Evolutionary conservation across 2,797 vertebrate species (phyloP), one percentile per base, ranked within the genome.

Genomic region (Hypotaenidia philippensis): DNA sequence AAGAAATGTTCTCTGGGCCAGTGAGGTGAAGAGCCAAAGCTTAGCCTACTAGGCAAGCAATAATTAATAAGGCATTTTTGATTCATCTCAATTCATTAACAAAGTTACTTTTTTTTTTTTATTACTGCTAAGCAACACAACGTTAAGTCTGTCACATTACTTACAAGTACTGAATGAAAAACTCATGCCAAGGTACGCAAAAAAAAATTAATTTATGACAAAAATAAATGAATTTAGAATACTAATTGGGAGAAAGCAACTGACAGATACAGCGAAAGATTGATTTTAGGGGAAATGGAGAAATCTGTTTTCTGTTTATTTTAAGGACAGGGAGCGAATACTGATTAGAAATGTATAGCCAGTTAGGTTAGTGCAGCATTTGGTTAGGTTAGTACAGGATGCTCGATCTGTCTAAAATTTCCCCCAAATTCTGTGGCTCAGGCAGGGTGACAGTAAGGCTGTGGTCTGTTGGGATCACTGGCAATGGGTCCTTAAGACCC

Each of bases 1-100:
- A 97, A 99, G 98, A 98, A 98, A 98, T 98, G 97, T 93, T 98
- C 97, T 97, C 98, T 97, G 94, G 98, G 98, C 99, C 99, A 98
- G 98, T 98, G 98, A 99, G 99, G 98, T 99, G 98, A 99, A 98
- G 99, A 99, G 98, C 98, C 97, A 98, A 98, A 98, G 98, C 97
- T 98, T 98, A 98, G 98, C 98, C 98, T 98, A 98, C 97, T 97
- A 98, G 97, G 97, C 98, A 98, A 98, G 98, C 97, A 98, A 98
- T 98, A 98, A 99, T 99, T 99, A 99, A 99, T 99, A 99, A 98
- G 98, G 97, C 89, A 55, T 82, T 98, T 97, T 96, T 97, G 96
- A 97, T 98, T 98, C 98, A 98, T 98, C 96, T 98, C 97, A 97
- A 98, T 98, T 99, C 98, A 98, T 98, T 98, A 98, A 97, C 97